A percentile compares a stretch with the other conserved stretches of the same genome.
These are phyloP conservation scores for Stichopus chloronotus DNA, from an alignment of 35 echinoderm and acorn worm genomes.

Conservation along the genomic window DNA sequence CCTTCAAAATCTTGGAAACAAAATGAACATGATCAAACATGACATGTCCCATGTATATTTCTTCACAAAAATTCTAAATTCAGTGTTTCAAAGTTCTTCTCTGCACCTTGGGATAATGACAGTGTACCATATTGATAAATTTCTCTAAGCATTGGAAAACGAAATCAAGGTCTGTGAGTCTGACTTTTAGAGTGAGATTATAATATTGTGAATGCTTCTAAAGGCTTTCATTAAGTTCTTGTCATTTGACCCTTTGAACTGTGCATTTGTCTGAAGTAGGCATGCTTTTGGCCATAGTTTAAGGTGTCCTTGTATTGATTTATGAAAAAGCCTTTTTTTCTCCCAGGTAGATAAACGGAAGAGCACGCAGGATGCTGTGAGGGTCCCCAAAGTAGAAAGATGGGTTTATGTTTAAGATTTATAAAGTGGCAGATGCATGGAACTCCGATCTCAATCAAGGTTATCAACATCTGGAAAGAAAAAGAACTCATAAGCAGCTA, in stretches of 20 bases:
- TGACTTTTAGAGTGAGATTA: no score
- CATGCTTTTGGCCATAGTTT: not conserved
- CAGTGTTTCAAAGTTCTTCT: no score
- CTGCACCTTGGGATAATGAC: no score
- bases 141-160: no score
- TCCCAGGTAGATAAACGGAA: not conserved
- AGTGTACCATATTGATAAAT: no score
- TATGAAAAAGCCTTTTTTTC: not conserved
- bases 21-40: no score
- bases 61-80: no score
- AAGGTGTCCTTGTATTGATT: not conserved
- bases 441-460: not conserved
- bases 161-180: no score
- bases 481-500: no score
- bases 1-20: no score
- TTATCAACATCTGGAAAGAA: not conserved
- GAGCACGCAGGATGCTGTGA: not conserved
- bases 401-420: not conserved
- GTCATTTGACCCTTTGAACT: not conserved
- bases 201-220: no score
- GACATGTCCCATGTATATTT: no score
- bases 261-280: not conserved
- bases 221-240: not conserved
- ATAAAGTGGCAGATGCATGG: not conserved
- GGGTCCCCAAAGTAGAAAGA: not conserved